Conservation (phyloP, 2,797 vertebrate species). For the Cirrhinus molitorella region DNA sequence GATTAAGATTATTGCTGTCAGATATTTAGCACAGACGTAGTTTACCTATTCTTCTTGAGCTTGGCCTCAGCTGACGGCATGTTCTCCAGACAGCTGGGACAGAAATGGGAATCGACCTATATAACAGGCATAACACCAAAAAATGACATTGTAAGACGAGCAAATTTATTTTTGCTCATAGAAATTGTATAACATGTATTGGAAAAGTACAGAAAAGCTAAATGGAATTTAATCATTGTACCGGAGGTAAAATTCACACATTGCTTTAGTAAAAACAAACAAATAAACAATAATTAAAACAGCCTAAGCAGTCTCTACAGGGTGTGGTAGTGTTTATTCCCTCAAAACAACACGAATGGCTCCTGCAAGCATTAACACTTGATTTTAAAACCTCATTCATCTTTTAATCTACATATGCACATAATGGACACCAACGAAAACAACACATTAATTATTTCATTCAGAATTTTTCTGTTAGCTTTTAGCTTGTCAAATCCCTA, state of each 20-base stretch:
- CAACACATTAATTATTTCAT: background rate
- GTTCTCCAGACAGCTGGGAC: constrained; percentile 98
- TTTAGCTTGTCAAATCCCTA: constrained; percentile 41
- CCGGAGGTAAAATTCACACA: background rate
- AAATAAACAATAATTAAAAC: background rate
- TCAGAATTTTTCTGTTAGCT: background rate
- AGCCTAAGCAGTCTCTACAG: constrained; percentile 6
- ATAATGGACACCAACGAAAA: background rate
- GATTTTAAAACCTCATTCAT: background rate
- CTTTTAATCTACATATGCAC: background rate
- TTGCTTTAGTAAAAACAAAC: background rate
- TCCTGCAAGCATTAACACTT: background rate
- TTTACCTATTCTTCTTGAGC: constrained; percentile 97
- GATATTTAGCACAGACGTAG: background rate
- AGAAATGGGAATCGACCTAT: constrained; percentile 98
- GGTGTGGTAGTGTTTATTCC: constrained; percentile 53
- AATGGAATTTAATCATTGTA: background rate
- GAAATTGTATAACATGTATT: background rate
- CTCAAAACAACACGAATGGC: background rate
- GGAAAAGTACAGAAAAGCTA: background rate
- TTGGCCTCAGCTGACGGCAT: constrained; percentile 99
- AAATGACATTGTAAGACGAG: background rate
- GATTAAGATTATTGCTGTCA: background rate
- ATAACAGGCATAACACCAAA: background rate
- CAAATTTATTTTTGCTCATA: background rate